These are phyloP conservation scores for Sebastiscus tertius DNA, from an alignment of 2,797 vertebrate species.

Conservation along the genomic window DNA sequence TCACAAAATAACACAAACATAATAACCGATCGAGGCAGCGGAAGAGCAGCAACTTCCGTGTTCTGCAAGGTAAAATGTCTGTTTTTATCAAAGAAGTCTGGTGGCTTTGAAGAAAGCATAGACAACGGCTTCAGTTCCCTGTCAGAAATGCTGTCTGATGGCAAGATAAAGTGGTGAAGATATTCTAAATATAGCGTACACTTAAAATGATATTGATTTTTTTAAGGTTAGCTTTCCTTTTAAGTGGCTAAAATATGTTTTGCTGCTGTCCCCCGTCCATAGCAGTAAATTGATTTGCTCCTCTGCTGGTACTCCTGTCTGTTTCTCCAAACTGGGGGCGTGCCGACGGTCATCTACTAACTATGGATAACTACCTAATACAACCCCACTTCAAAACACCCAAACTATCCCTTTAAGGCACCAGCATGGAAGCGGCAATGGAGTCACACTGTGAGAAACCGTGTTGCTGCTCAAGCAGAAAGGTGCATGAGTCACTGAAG, in stretches of 20 bases:
- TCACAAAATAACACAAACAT: neutral
- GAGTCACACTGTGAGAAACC: slow-evolving; percentile 19
- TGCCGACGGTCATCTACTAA: no score
- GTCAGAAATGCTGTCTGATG: neutral
- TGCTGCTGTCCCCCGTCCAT: no score
- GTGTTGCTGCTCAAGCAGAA: slow-evolving; percentile 20
- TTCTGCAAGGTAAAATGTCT: neutral
- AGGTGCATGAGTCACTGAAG: slow-evolving; percentile 19
- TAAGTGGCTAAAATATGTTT: no score
- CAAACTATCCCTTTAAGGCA: neutral
- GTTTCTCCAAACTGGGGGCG: no score
- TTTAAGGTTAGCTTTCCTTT: no score
- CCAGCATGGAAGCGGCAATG: slow-evolving; percentile 4
- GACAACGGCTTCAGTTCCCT: neutral
- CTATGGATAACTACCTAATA: no score
- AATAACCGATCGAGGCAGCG: no score
- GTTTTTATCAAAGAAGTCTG: neutral
- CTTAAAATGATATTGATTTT: no score
- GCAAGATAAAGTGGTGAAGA: neutral
- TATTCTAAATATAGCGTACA: neutral
- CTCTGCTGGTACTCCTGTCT: no score
- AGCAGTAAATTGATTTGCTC: no score
- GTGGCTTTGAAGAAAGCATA: neutral
- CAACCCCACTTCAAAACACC: no score
- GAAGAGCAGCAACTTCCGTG: neutral